Base-by-base conservation (phyloP, 2,797 vertebrate species). In the Sebastes flavidus region DNA sequence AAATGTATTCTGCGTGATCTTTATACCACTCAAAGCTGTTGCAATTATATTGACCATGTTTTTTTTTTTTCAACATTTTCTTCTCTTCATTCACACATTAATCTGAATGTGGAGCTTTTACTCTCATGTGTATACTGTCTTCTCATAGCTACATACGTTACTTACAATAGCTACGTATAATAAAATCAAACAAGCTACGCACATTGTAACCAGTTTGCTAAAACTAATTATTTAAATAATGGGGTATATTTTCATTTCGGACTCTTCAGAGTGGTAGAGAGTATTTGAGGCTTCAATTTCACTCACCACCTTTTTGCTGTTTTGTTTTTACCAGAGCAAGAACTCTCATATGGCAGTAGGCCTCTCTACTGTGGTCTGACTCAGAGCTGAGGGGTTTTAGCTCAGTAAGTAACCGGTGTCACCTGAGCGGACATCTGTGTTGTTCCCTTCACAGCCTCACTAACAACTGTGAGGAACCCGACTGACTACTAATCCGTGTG, bases 321-420 rank as follows among this genome's bases (percentile, higher is more conserved):
- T 91, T 72, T 91, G 69, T 93, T 92, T 94, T 95, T 85, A 77
- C 86, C 95, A 96, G 96, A 96, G 87, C 90, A 91, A 91, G 83
- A 86, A 89, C 74, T 88, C 93, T 94, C 93, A 92, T 85, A 88
- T 95, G 91, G 89, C 90, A 74, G 89, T 95, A 92, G 94, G 95
- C 91, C 91, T 96, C 78, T 96, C 96, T 68, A 96, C 96, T 88
- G 84, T 94, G 89, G 95, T 96, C 92, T 96, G 95, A 97, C 82
- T 87, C 89, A 90, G 81, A 90, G 66, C 77, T 87, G 82, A 68
- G 84, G 78, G 81, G 69, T 80, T 88, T 95, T 92, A 91, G 87
- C 92, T 95, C 94, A 93, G 95, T 96, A 95, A 96, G 95, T 96
- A 95, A 94, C 61, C 22, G 8, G 72, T 76, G 77, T 82, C 67